Evolutionary conservation across 2,113 vertebrate genomes (phyloP).

Genomic region (Lamprotornis superbus): DNA sequence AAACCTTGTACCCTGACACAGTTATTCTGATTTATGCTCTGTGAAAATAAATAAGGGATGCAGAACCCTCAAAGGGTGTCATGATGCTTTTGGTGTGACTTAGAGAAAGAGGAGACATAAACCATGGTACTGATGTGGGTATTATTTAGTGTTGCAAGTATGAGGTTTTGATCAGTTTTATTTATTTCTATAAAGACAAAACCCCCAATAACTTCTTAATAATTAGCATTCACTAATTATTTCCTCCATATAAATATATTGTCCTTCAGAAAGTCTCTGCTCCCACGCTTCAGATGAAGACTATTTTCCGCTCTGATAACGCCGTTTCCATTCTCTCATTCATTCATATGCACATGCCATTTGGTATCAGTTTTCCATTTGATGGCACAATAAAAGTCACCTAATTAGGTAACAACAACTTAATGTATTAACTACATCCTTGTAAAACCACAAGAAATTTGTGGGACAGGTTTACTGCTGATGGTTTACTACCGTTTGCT

Average conservation of each 20-base stretch:
- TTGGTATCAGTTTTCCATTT: conserved; percentile 43
- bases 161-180: background rate
- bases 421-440: conserved; percentile 45
- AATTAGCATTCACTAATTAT: background rate
- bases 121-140: accelerated
- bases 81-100: background rate
- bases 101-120: background rate
- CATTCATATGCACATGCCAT: background rate
- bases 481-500: conserved; percentile 19
- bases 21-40: background rate
- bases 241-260: background rate
- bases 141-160: background rate
- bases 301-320: background rate
- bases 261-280: background rate
- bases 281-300: background rate
- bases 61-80: background rate
- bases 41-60: background rate
- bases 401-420: conserved; percentile 56
- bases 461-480: conserved; percentile 56
- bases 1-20: background rate
- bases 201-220: background rate
- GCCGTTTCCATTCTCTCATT: background rate
- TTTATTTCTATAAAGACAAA: background rate
- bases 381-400: conserved; percentile 57
- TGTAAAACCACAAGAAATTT: conserved; percentile 57